These are phyloP conservation scores for Lipotes vexillifer DNA, from an alignment of 2,113 vertebrate species.

Conservation along the genomic window DNA sequence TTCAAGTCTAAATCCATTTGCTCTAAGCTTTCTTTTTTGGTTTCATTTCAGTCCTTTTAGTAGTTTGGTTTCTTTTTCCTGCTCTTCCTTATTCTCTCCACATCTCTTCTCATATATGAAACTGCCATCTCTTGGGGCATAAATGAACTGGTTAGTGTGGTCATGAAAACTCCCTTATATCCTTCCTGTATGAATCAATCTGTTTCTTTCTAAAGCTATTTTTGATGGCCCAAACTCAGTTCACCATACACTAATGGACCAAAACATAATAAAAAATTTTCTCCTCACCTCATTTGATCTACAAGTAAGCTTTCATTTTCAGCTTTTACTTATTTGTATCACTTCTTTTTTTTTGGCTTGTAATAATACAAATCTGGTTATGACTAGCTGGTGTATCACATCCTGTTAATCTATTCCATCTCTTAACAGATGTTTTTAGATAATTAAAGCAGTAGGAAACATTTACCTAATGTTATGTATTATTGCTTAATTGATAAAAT, in stretches of 20 bases:
- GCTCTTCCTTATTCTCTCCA: not conserved
- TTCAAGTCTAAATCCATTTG: not conserved
- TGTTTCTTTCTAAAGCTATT: not conserved
- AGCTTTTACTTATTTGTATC: slow-evolving; percentile 32
- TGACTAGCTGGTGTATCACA: not conserved
- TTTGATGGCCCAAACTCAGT: slow-evolving; percentile 6
- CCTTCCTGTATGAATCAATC: not conserved
- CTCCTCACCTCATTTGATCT: slow-evolving; percentile 39
- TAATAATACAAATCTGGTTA: slow-evolving; percentile 35
- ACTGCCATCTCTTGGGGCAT: not conserved
- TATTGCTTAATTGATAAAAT: slow-evolving; percentile 74
- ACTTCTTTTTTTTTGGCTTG: slow-evolving; percentile 11
- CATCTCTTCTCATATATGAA: not conserved
- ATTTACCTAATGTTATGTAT: slow-evolving; percentile 60
- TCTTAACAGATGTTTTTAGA: slow-evolving; percentile 56
- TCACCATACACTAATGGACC: slow-evolving; percentile 40
- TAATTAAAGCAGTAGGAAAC: slow-evolving; percentile 67
- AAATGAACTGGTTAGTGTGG: not conserved
- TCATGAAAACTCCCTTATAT: not conserved
- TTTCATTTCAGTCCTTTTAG: not conserved
- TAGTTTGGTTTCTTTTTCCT: not conserved
- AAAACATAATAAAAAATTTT: slow-evolving; percentile 59
- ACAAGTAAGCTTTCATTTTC: slow-evolving; percentile 46
- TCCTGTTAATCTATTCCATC: not conserved
- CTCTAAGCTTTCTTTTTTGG: not conserved